These are phyloP conservation scores for Hyles vespertilio DNA, from an alignment of 1,140 invertebrate species.

Conservation along the genomic window DNA sequence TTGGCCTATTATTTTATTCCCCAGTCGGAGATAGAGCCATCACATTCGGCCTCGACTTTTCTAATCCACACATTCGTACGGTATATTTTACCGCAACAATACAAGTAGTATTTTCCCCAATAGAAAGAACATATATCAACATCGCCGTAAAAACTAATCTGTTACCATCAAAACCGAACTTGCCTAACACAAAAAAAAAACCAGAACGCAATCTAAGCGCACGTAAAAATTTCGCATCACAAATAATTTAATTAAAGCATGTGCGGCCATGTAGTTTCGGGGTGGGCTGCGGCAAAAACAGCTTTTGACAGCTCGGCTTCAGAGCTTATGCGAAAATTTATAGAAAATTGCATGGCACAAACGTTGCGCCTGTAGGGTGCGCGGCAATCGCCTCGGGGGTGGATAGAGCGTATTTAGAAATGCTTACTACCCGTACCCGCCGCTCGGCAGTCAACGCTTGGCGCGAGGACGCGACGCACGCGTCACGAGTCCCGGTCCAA, in stretches of 20 bases:
- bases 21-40: too few relatives aligned
- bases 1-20: too few relatives aligned
- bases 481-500: slow-evolving; percentile 24
- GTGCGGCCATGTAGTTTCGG: slow-evolving; percentile 6
- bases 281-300: slow-evolving; percentile 56
- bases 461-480: slow-evolving; percentile 41
- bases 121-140: too few relatives aligned
- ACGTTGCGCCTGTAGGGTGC: slow-evolving; percentile 65
- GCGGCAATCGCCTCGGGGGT: slow-evolving; percentile 54
- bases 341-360: slow-evolving; percentile 72
- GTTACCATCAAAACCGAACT: too few relatives aligned
- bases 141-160: too few relatives aligned
- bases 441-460: slow-evolving; percentile 47
- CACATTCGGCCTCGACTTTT: too few relatives aligned
- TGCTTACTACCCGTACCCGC: slow-evolving; percentile 36
- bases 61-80: too few relatives aligned
- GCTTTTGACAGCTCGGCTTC: slow-evolving; percentile 70
- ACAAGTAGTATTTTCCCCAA: too few relatives aligned
- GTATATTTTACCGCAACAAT: too few relatives aligned
- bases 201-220: too few relatives aligned
- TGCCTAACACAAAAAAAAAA: too few relatives aligned
- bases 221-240: slow-evolving; percentile 1
- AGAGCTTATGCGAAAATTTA: slow-evolving; percentile 72
- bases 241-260: slow-evolving; percentile 2
- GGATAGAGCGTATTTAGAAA: slow-evolving; percentile 59